A percentile compares a stretch with the other conserved stretches of the same genome.
These are phyloP conservation scores for Venturia canescens DNA, from an alignment of 1,140 invertebrate genomes.

Conservation along the genomic window DNA sequence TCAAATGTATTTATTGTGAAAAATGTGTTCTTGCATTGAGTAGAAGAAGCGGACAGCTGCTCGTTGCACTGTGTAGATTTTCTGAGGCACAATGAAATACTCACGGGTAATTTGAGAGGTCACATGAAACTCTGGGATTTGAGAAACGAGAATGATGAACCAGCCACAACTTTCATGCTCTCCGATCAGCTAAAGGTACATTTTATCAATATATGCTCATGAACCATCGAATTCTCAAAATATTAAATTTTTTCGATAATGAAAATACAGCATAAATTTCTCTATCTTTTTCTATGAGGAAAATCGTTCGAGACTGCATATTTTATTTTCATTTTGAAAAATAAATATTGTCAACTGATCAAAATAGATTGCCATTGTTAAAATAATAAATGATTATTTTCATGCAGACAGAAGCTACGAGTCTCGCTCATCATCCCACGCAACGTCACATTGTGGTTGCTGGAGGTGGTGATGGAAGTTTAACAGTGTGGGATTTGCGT, in stretches of 20 bases:
- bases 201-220: not conserved
- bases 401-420: conserved; percentile 81
- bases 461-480: conserved; percentile 87
- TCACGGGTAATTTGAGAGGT: conserved; percentile 90
- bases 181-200: conserved; percentile 80
- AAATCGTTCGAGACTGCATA: too few species aligned
- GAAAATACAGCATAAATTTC: not conserved
- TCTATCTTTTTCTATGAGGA: too few species aligned
- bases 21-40: not conserved
- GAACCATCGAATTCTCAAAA: not conserved
- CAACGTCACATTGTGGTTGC: conserved; percentile 90
- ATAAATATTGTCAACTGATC: too few species aligned
- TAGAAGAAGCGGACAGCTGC: conserved; percentile 88
- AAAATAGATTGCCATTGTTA: not conserved
- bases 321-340: too few species aligned
- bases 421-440: conserved; percentile 88
- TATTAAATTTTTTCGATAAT: not conserved
- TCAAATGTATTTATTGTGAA: too few species aligned
- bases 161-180: conserved; percentile 81
- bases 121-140: conserved; percentile 94
- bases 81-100: conserved; percentile 86
- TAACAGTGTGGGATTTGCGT: conserved; percentile 93
- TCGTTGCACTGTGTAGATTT: conserved; percentile 87
- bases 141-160: conserved; percentile 79
- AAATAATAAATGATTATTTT: not conserved